phyloP scores from a whole-genome alignment of 2,888 invertebrate species.

The Hipparchia semele region DNA sequence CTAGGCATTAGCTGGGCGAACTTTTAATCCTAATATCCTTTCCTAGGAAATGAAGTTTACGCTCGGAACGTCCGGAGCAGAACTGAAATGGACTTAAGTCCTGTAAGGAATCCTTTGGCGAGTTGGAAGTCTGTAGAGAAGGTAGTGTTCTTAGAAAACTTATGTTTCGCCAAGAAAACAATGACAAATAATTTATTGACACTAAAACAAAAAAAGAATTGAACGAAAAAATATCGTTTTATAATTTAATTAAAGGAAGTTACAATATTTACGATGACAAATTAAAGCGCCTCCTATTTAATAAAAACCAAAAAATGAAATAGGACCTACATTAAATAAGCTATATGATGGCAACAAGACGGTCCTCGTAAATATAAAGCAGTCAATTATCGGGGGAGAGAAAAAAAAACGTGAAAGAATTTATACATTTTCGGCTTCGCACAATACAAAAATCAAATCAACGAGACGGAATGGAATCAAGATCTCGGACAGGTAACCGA shows the following conservation, averaged over 20 bases:
- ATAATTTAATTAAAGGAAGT: constrained; percentile 8
- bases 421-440: constrained; percentile 40
- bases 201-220: neutral
- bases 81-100: constrained; percentile 53
- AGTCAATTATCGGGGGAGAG: constrained; percentile 35
- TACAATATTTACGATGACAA: constrained; percentile 26
- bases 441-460: constrained; percentile 49
- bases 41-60: constrained; percentile 76
- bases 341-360: constrained; percentile 31
- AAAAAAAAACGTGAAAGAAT: constrained; percentile 33
- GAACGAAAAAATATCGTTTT: constrained; percentile 9
- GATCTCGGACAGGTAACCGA: constrained; percentile 69
- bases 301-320: constrained; percentile 31
- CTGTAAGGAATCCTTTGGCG: constrained; percentile 51
- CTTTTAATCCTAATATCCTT: constrained; percentile 78
- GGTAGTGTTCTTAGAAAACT: constrained; percentile 38
- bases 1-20: constrained; percentile 61
- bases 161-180: constrained; percentile 32
- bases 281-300: constrained; percentile 22
- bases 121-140: constrained; percentile 38
- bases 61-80: constrained; percentile 57
- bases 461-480: constrained; percentile 56
- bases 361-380: constrained; percentile 33
- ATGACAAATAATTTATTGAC: constrained; percentile 19
- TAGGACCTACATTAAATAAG: constrained; percentile 33